Conservation (phyloP, 1,140 invertebrate genomes). For the Pseudomyrmex pallidus region DNA sequence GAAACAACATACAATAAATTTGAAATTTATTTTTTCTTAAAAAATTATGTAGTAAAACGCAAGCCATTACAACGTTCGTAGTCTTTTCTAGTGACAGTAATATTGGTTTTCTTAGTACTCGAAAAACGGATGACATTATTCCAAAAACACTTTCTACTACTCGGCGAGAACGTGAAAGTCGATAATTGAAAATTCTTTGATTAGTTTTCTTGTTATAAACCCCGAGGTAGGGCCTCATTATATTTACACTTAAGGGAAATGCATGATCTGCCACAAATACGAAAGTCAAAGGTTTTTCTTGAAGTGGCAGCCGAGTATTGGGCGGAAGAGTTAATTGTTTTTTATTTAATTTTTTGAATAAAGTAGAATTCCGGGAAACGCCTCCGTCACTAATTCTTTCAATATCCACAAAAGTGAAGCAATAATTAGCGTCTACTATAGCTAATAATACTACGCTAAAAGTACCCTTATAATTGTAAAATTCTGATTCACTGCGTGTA, state of each 20-base stretch:
- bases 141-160: slow-evolving; percentile 86
- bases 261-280: slow-evolving; percentile 73
- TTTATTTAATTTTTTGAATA: neutral
- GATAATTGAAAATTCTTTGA: slow-evolving; percentile 28
- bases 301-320: neutral
- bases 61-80: slow-evolving; percentile 68
- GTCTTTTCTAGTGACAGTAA: slow-evolving; percentile 73
- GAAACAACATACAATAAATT: no score
- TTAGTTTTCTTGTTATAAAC: neutral
- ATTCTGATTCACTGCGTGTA: neutral
- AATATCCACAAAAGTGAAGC: neutral
- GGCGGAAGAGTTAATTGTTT: neutral
- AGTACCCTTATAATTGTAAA: neutral
- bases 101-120: slow-evolving; percentile 80
- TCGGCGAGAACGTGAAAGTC: slow-evolving; percentile 68
- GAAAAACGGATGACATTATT: slow-evolving; percentile 80
- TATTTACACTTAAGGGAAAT: slow-evolving; percentile 58
- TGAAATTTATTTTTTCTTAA: slow-evolving; percentile 31
- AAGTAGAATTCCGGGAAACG: neutral
- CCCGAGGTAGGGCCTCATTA: slow-evolving; percentile 70
- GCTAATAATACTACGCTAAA: neutral
- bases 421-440: neutral
- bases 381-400: neutral
- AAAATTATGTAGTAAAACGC: slow-evolving; percentile 77
- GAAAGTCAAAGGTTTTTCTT: neutral